Conservation (phyloP, 2,797 vertebrate species). For the Danio choprae region DNA sequence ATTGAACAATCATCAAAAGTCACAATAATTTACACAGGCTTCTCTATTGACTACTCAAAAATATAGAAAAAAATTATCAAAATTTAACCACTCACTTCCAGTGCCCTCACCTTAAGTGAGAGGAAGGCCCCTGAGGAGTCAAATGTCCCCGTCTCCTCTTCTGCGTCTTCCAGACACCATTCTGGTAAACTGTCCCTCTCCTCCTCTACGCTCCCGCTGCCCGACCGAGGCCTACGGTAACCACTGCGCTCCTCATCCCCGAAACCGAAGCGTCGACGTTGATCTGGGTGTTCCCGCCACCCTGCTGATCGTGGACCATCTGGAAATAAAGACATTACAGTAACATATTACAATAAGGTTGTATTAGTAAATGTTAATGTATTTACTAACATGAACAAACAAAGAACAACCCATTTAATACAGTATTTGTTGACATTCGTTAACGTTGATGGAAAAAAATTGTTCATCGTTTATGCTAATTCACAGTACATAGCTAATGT, state of each 20-base stretch:
- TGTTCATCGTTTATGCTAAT: no score
- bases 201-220: conserved; percentile 93
- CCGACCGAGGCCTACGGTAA: conserved; percentile 89
- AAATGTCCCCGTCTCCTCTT: conserved; percentile 98
- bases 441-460: no score
- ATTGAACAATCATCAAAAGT: neutral
- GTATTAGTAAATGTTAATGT: no score
- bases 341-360: no score
- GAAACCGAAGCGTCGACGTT: conserved; percentile 91
- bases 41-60: neutral
- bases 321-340: conserved; percentile 56
- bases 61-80: neutral
- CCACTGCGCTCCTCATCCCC: conserved; percentile 91
- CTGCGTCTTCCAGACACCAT: conserved; percentile 97
- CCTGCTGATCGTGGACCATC: conserved; percentile 88
- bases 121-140: conserved; percentile 98
- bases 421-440: no score
- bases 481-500: no score
- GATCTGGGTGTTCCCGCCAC: conserved; percentile 95
- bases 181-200: conserved; percentile 96
- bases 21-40: neutral
- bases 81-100: conserved; percentile 28
- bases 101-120: conserved; percentile 87
- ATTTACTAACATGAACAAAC: no score
- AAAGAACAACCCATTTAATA: no score